Evolutionary conservation across 1,140 invertebrate genomes (phyloP), one percentile per base, ranked within the genome.

Genomic region (Euura lappo): DNA sequence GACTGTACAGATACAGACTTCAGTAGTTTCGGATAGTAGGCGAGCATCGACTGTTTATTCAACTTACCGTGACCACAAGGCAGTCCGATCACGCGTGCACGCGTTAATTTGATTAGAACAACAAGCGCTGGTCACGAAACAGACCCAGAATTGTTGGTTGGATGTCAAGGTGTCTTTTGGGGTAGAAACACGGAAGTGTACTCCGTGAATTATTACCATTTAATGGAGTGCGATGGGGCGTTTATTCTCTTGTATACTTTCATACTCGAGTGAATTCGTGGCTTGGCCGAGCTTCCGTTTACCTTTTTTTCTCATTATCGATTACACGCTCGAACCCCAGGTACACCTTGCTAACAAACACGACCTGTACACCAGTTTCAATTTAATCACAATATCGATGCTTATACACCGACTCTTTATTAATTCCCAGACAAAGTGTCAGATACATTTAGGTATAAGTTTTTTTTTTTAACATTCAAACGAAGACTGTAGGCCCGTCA

Each of bases 171-270:
- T 60, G 51, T 60, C 8, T 60, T 60, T n/a, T n/a, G 51, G 51
- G 51, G 51, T 60, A 60, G 13, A 60, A 60, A 60, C 51, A 60
- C 8, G 51, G 51, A n/a, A 11, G 51, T n/a, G 51, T 60, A 11
- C 51, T 60, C 51, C 51, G 13, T 60, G 51, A 60, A 60, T 60
- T 60, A 60, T 60, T 60, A 60, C 51, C 8, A 60, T 11, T 60
- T 60, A 60, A 60, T 60, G 51, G 10, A 60, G 13, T n/a, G 6
- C 28, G 51, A 60, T n/a, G 10, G 51, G 51, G 51, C 51, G 51
- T 60, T 60, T 60, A 60, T 60, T 60, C 8, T 60, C 51, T 60
- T n/a, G 51, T 60, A 60, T 60, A 60, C 51, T 60, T 60, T 60
- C 51, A 60, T 8, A 28, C 28, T 28, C 28, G 28, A 1, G 28